These are phyloP conservation scores for Acronicta leporina DNA, from an alignment of 2,888 invertebrate genomes.

Conservation along the genomic window DNA sequence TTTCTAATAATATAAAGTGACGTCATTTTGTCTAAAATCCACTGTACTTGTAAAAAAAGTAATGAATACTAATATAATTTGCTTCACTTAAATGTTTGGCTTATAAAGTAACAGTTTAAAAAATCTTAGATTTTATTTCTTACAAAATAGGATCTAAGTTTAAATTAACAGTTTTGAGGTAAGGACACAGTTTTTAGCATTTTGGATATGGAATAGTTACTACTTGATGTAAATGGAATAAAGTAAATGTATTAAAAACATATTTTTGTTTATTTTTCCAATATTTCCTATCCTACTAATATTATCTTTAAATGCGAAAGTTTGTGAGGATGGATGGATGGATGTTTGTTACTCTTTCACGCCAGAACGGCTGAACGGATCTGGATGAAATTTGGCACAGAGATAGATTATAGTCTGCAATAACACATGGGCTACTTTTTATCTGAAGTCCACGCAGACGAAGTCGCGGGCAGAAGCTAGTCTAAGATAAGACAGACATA, in stretches of 20 bases:
- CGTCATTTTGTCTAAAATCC: constrained; percentile 6
- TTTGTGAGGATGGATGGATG: no score
- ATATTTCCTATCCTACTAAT: background rate
- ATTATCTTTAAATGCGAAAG: no score
- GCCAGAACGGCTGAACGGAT: no score
- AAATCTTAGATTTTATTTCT: constrained; percentile 36
- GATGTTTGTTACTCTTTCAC: no score
- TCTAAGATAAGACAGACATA: background rate
- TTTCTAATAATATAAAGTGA: background rate
- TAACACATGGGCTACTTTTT: no score
- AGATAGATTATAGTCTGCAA: no score
- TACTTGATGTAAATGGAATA: constrained; percentile 82
- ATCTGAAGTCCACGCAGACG: no score
- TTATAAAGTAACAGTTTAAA: constrained; percentile 38
- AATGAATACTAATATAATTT: constrained; percentile 9
- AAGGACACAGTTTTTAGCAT: constrained; percentile 70
- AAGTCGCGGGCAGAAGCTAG: no score
- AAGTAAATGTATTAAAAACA: constrained; percentile 80
- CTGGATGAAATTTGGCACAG: no score
- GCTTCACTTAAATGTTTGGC: constrained; percentile 37
- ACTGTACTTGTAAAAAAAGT: constrained; percentile 14
- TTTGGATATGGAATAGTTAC: constrained; percentile 77
- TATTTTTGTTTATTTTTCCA: constrained; percentile 25
- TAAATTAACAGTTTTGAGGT: constrained; percentile 35
- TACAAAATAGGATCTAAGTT: constrained; percentile 40